Base-by-base conservation (phyloP, 2,797 vertebrate genomes). In the Neopelma chrysocephalum region DNA sequence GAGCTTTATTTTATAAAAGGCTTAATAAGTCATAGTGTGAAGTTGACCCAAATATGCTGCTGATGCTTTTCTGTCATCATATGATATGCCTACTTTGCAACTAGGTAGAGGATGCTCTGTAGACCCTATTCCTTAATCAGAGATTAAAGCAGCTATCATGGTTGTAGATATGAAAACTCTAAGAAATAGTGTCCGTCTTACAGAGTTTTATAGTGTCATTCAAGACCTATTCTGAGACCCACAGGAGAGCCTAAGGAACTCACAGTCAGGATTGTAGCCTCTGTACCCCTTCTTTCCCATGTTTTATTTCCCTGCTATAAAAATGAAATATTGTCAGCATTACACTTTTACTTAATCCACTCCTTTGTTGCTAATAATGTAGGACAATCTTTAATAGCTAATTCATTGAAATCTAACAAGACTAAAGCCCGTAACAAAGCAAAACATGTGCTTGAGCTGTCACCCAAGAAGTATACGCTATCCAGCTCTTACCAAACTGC, bases 1-100 rank as follows among this genome's bases (percentile, higher is more conserved):
- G 94, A 94, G 93, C 87, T 95, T 96, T 95, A 90, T 94, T 96
- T 95, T 94, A 91, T 95, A 95, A 96, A 96, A 90, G 89, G 93
- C 84, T 96, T 96, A 93, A 95, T 95, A 96, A 95, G 96, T 96
- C 94, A 93, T 91, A 95, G 80, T 81, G 75, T 94, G 78, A 87
- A 85, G 85, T 90, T 96, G 89, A 94, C 90, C 84, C 62, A 96
- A 96, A 93, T 90, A 73, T 69, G 80, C 80, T 91, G 70, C 85
- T 84, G 92, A 95, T 93, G 93, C 89, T 94, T 93, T 94, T 87
- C 91, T 85, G 90, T 93, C 91, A 53, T 82, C 12, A 4, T 90
- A 68, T 84, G 89, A 94, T 91, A 93, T 69, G 65, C 61, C 71
- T 90, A 25, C 79, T 94, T 93, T 88, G 36, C 73, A 82, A 47